Percentiles rank a stretch among this genome's conserved stretches.
Evolutionary conservation across 2,113 vertebrate species (phyloP).

Genomic region (Salminus brasiliensis): DNA sequence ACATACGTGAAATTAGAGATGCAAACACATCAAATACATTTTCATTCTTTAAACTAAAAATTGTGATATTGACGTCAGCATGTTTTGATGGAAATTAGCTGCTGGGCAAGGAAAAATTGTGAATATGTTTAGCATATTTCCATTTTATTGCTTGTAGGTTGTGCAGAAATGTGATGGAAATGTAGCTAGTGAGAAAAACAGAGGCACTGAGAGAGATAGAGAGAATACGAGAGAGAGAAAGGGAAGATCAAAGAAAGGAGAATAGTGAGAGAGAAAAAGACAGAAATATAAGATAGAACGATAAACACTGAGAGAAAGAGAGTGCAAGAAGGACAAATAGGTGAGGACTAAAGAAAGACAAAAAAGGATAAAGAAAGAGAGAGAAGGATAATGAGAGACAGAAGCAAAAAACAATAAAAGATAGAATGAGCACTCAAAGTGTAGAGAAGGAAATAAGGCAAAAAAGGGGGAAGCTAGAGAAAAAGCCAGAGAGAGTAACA

Average conservation of each 20-base stretch:
- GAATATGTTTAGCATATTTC: too few species aligned
- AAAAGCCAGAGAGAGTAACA: background rate
- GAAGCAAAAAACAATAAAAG: background rate
- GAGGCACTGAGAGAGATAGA: constrained; percentile 6
- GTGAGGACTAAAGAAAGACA: background rate
- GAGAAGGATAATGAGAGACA: background rate
- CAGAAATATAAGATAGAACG: too few species aligned
- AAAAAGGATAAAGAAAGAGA: background rate
- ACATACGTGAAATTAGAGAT: too few species aligned
- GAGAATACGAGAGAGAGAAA: background rate
- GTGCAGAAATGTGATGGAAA: too few species aligned
- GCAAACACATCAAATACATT: too few species aligned
- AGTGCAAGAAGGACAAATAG: background rate
- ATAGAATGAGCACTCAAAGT: background rate
- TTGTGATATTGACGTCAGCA: too few species aligned
- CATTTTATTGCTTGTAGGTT: too few species aligned
- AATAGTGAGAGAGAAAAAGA: background rate
- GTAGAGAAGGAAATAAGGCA: background rate
- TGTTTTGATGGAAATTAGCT: too few species aligned
- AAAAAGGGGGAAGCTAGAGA: background rate
- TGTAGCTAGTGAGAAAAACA: too few species aligned
- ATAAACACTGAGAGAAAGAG: background rate
- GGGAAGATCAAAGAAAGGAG: background rate
- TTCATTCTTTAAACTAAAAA: too few species aligned
- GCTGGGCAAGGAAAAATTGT: too few species aligned